Evolutionary conservation across 2,797 vertebrate genomes (phyloP).

Genomic region (Diceros bicornis): DNA sequence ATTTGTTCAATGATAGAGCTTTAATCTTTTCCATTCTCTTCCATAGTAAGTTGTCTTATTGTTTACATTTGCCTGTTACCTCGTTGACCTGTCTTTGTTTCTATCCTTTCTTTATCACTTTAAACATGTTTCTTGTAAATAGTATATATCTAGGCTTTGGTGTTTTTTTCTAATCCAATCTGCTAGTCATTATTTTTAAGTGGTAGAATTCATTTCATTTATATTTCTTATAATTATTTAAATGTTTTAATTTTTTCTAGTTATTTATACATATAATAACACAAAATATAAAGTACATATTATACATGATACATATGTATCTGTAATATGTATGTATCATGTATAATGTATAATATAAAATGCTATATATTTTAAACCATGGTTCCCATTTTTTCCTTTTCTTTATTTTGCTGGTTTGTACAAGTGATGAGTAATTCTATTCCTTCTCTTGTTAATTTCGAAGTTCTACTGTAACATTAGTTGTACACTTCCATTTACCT

Average conservation of each 20-base stretch:
- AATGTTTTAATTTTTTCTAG: background rate
- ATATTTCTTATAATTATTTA: background rate
- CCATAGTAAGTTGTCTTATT: too few species aligned
- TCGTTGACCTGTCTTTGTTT: background rate
- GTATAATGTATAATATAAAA: background rate
- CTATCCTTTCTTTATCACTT: background rate
- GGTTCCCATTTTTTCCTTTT: background rate
- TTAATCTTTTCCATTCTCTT: background rate
- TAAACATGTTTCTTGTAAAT: background rate
- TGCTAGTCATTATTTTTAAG: background rate
- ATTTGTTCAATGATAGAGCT: background rate
- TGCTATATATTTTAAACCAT: background rate
- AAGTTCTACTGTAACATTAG: background rate
- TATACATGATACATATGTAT: too few species aligned
- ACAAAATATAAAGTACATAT: too few species aligned
- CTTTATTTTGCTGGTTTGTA: background rate
- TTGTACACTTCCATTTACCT: background rate
- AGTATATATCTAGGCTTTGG: background rate
- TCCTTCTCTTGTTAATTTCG: background rate
- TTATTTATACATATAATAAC: background rate
- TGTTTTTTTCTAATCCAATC: background rate
- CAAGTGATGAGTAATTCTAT: background rate
- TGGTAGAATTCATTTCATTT: background rate
- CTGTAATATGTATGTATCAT: background rate
- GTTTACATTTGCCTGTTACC: background rate